Percentiles rank a stretch among this genome's conserved stretches.
phyloP scores from a whole-genome alignment of 2,888 invertebrate genomes.

The Aromia moschata region DNA sequence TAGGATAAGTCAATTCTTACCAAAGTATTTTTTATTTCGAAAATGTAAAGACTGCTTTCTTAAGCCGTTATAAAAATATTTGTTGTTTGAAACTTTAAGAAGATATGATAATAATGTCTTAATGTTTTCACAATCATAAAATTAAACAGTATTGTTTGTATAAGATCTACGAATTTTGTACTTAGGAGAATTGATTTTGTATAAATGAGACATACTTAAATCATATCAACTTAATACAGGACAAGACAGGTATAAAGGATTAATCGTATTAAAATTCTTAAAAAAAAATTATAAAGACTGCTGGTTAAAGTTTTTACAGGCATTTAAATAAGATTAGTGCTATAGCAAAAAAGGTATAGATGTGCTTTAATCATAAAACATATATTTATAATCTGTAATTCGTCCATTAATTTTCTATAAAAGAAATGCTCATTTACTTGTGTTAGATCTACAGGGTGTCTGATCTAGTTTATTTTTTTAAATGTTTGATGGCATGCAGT shows the following conservation, averaged over 20 bases:
- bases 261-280: too few species aligned
- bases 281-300: conserved; percentile 1
- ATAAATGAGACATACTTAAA: conserved; percentile 5
- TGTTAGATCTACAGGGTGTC: conserved; percentile 19
- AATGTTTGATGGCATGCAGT: not conserved
- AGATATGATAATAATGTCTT: not conserved
- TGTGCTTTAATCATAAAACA: conserved; percentile 9
- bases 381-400: conserved; percentile 6
- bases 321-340: not conserved
- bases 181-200: conserved; percentile 8
- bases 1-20: conserved; percentile 5
- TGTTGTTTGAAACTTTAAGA: conserved; percentile 6
- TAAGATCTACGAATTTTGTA: conserved; percentile 12
- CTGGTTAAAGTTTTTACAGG: conserved; percentile 10
- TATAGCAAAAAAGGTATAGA: not conserved
- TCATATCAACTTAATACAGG: conserved; percentile 6
- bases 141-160: conserved; percentile 11
- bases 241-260: too few species aligned
- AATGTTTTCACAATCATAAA: conserved; percentile 1
- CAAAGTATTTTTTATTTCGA: conserved; percentile 15
- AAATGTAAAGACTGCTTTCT: conserved; percentile 8
- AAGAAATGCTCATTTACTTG: conserved; percentile 22
- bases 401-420: conserved; percentile 15
- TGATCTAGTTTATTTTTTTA: conserved; percentile 3
- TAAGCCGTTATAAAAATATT: not conserved